phyloP scores from a whole-genome alignment of 2,797 vertebrate genomes.

The Alfaro cultratus region DNA sequence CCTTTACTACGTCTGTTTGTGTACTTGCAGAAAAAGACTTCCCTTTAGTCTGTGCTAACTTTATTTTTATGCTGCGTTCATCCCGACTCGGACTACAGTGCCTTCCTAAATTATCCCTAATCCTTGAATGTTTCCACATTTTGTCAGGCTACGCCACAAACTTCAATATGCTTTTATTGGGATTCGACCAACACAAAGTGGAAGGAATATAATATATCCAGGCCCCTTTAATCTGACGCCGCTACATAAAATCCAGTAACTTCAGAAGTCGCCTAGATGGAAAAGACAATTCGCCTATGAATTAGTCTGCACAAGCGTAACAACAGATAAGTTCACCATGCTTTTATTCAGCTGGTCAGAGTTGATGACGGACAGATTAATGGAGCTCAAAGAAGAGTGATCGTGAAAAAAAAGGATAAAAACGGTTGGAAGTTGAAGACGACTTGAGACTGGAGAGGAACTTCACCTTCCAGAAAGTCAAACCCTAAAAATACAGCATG shows the following conservation, averaged over 20 bases:
- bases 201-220: neutral
- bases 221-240: neutral
- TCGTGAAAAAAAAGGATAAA: neutral
- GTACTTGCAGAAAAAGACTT: neutral
- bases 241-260: neutral
- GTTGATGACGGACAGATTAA: neutral
- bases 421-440: neutral
- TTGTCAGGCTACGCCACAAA: neutral
- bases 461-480: neutral
- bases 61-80: neutral
- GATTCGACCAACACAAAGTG: neutral
- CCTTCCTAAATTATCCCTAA: neutral
- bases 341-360: neutral
- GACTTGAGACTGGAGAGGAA: neutral
- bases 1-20: constrained; percentile 22
- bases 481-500: neutral
- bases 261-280: neutral
- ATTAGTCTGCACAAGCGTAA: neutral
- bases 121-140: neutral
- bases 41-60: neutral
- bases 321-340: neutral
- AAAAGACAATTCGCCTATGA: neutral
- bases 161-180: neutral
- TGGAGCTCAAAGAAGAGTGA: neutral
- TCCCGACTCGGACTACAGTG: neutral